Evolutionary conservation across 2,888 invertebrate genomes (phyloP), one percentile per base, ranked within the genome.

Genomic region (Lagria hirta): DNA sequence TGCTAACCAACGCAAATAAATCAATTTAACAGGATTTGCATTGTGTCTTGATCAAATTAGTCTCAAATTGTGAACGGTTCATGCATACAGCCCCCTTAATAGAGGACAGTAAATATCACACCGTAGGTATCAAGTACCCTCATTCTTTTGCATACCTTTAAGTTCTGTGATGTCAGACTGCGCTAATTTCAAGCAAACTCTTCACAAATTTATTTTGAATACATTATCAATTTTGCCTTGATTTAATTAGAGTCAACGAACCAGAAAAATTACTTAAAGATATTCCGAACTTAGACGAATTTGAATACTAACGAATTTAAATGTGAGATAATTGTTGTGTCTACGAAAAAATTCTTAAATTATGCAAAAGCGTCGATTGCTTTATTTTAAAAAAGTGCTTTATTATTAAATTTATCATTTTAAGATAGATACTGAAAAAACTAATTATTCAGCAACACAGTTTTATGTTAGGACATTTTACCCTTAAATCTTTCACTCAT

Each of bases 41-140:
- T 32, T 41, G 41, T 33, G 26, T 41, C 42, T 35, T 28, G 17
- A 43, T 34, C 29, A 34, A 43, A 43, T 35, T 43, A 34, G 34
- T 4, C 12, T 14, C 6, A 20, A 41, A 41, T 33, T 16, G 15
- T 13, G 20, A 41, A 10, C 23, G 16, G 42, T 22, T 35, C 16
- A 27, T 22, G 34, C 8, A 18, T 18, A 21, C 22, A 10, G 14
- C 21, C 42, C 35, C n/a, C 4, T 8, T 15, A 35, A 28, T 35
- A 8, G 21, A 17, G 38, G 42, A 14, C 27, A 42, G 34, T 42
- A n/a, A n/a, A n/a, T 34, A 42, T 42, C 27, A 13, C 20, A 8
- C 12, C n/a, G n/a, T n/a, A n/a, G 23, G 32, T 17, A 32, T 24
- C 32, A n/a, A 24, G 17, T 3, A 14, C 13, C 17, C n/a, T n/a